Evolutionary conservation across 2,888 invertebrate species (phyloP).

Genomic region (Steromphala cineraria): DNA sequence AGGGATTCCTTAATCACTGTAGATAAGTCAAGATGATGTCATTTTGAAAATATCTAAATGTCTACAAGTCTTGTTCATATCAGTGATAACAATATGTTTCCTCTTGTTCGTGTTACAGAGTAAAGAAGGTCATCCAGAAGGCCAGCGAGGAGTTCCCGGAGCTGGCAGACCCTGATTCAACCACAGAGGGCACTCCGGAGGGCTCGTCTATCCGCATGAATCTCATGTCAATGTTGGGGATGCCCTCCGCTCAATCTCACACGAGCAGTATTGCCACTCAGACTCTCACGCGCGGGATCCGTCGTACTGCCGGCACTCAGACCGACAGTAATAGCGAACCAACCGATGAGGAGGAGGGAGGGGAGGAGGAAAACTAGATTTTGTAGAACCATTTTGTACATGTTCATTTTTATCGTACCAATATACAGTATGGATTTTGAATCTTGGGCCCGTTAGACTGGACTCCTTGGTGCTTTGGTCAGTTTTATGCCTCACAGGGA

Average conservation of each 20-base stretch:
- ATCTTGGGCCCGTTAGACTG: too few relatives aligned
- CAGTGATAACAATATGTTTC: neutral
- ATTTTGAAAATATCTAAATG: too few relatives aligned
- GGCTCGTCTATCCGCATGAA: neutral
- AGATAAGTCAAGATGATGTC: too few relatives aligned
- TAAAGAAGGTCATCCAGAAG: neutral
- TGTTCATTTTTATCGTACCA: neutral
- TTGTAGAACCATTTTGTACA: slow-evolving; percentile 1
- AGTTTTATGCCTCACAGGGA: too few relatives aligned
- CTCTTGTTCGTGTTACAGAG: neutral
- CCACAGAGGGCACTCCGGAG: neutral
- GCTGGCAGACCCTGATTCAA: neutral
- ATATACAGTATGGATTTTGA: slow-evolving; percentile 7
- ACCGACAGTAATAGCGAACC: slow-evolving; percentile 39
- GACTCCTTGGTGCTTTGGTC: too few relatives aligned
- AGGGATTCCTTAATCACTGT: too few relatives aligned
- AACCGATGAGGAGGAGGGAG: neutral
- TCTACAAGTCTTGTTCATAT: too few relatives aligned
- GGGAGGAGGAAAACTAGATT: neutral
- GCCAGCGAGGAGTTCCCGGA: slow-evolving; percentile 2
- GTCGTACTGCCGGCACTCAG: slow-evolving; percentile 61
- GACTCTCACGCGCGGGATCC: slow-evolving; percentile 54
- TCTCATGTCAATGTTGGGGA: neutral
- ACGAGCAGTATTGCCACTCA: slow-evolving; percentile 58
- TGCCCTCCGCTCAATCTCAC: neutral